These are phyloP conservation scores for Merodon equestris DNA, from an alignment of 2,888 invertebrate species.

Conservation along the genomic window DNA sequence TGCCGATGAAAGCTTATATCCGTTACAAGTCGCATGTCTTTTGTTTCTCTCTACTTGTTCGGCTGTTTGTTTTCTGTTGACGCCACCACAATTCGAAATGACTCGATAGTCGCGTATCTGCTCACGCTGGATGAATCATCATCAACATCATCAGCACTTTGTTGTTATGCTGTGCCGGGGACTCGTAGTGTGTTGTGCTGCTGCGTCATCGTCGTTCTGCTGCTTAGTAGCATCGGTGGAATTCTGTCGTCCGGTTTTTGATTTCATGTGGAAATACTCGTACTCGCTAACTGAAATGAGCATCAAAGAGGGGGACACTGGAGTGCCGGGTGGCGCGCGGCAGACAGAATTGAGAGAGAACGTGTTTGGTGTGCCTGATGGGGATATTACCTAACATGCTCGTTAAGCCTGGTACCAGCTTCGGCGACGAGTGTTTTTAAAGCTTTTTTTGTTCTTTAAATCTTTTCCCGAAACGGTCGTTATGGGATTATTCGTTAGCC, in stretches of 20 bases:
- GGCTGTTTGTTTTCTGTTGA: conserved; percentile 38
- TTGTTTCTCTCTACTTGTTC: too few species aligned
- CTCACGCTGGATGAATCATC: conserved; percentile 42
- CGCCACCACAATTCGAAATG: conserved; percentile 44
- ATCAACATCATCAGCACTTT: not conserved
- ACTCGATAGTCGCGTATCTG: conserved; percentile 36
- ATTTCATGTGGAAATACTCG: conserved; percentile 26
- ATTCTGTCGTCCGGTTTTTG: conserved; percentile 46
- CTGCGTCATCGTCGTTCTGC: conserved; percentile 37
- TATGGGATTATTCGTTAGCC: too few species aligned
- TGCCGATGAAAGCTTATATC: conserved; percentile 22
- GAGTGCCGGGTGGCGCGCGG: too few species aligned
- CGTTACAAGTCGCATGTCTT: conserved; percentile 21
- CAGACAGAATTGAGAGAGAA: conserved; percentile 8
- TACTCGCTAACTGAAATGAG: not conserved
- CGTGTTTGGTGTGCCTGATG: conserved; percentile 20
- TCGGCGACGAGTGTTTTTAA: too few species aligned
- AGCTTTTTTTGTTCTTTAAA: too few species aligned
- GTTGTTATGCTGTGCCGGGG: conserved; percentile 1
- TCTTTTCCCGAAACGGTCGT: too few species aligned
- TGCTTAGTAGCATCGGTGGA: conserved; percentile 37
- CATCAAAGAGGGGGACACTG: too few species aligned
- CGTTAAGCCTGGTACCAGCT: not conserved
- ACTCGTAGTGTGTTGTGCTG: conserved; percentile 15
- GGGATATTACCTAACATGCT: conserved; percentile 25